Base-by-base conservation (phyloP, 2,113 vertebrate genomes). In the Poeciliopsis turrubarensis region DNA sequence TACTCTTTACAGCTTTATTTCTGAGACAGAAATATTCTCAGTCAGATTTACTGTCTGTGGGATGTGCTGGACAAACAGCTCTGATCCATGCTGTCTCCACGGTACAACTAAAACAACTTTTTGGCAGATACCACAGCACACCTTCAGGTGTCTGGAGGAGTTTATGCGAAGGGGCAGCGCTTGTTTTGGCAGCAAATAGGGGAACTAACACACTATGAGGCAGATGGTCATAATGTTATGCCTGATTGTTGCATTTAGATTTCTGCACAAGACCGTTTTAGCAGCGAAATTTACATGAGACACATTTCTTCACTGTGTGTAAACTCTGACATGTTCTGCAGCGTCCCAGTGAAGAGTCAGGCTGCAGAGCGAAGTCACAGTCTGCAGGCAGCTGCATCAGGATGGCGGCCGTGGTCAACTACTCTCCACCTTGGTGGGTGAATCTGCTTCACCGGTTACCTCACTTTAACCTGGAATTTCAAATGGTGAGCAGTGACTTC, bases 361-460 rank as follows among this genome's bases (percentile, higher is more conserved):
- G 32, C 78, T 44, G 63, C 30, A 66, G 31, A 80, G 77, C 15
- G 68, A 68, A 86, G 81, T 26, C 60, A 73, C 61, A 47, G 68
- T 62, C 60, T 12, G 27, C 70, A 75, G 72, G 51, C 74, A 68
- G 65, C 69, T 65, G 82, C 76, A 60, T 69, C 60, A 70, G 86
- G 73, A 96, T 96, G 95, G 96, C 96, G 78, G 96, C 96, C 57
- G 97, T 96, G 14, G 95, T 97, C 79, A 97, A 96, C 93, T 98
- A 97, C 89, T 94, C 95, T 75, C 96, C 97, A 7, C 97, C 97
- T 12, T 98, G 97, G 97, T 98, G 97, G 97, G 97, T 96, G 84
- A 97, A 92, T 89, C 95, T 98, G 51, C 94, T 98, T 76, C 97
- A 98, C 93, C 95, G 97, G 77, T 89, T 98, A 86, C 97, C 97